Conservation (phyloP, 2,888 invertebrate genomes). For the Druceiella hillmani region DNA sequence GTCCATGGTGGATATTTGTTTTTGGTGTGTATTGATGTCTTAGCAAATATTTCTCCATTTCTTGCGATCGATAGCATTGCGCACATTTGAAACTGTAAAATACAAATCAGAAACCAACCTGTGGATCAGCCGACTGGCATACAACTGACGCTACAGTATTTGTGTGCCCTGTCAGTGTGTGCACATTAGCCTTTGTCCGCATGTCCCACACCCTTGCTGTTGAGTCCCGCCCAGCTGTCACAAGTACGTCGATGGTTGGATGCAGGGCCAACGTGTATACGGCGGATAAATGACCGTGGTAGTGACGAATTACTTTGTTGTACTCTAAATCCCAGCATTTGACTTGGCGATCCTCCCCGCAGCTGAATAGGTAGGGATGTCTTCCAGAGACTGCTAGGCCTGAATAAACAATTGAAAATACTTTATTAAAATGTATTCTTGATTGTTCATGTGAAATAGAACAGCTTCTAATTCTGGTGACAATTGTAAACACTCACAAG, state of each 20-base stretch:
- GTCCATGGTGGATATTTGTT: no score
- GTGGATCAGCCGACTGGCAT: constrained; percentile 91
- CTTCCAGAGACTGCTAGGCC: constrained; percentile 86
- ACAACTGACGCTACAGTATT: constrained; percentile 95
- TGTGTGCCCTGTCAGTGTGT: constrained; percentile 92
- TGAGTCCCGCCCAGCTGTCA: constrained; percentile 92
- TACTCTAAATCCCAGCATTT: constrained; percentile 99
- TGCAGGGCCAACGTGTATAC: constrained; percentile 92
- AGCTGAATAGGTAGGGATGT: constrained; percentile 98
- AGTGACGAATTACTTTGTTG: constrained; percentile 94
- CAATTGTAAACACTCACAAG: neutral
- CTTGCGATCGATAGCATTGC: no score
- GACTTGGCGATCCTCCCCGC: constrained; percentile 98
- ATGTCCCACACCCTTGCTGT: constrained; percentile 98
- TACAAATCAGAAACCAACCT: constrained; percentile 53
- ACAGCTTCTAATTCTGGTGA: neutral
- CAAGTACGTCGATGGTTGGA: constrained; percentile 90
- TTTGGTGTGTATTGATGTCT: no score
- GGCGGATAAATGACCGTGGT: constrained; percentile 97
- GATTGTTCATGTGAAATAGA: neutral
- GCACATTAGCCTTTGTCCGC: constrained; percentile 97
- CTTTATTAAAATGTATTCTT: neutral
- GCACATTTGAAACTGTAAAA: constrained; percentile 27
- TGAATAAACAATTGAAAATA: constrained; percentile 24
- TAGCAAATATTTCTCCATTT: no score